These are phyloP conservation scores for Notodonta ziczac DNA, from an alignment of 2,888 invertebrate genomes.

Conservation along the genomic window DNA sequence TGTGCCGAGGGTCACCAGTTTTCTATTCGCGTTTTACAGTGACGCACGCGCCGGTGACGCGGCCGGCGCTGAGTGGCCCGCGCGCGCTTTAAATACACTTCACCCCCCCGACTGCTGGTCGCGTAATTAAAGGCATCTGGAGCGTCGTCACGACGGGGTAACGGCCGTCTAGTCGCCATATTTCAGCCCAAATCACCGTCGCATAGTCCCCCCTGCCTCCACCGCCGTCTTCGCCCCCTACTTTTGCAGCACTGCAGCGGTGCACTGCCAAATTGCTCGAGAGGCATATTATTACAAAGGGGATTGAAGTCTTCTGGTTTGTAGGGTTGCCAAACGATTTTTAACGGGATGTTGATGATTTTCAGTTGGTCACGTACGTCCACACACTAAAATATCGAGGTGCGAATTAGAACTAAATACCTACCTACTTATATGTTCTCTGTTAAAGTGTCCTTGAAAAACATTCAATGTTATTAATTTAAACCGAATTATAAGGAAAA, in stretches of 20 bases:
- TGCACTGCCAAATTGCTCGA: slow-evolving; percentile 60
- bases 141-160: slow-evolving; percentile 54
- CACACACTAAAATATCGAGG: background rate
- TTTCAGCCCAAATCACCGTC: slow-evolving; percentile 55
- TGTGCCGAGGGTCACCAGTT: slow-evolving; percentile 71
- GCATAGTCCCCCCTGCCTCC: slow-evolving; percentile 28
- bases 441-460: too few relatives aligned
- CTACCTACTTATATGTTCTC: background rate
- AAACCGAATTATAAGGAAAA: too few relatives aligned
- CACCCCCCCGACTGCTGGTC: slow-evolving; percentile 43
- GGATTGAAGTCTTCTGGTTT: slow-evolving; percentile 47
- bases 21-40: slow-evolving; percentile 77
- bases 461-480: too few relatives aligned
- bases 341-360: background rate
- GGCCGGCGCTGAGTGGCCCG: slow-evolving; percentile 41
- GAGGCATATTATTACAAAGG: slow-evolving; percentile 50
- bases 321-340: slow-evolving; percentile 21
- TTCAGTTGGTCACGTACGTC: too few relatives aligned
- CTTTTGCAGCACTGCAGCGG: slow-evolving; percentile 38
- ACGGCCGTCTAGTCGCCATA: slow-evolving; percentile 63
- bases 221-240: slow-evolving; percentile 30
- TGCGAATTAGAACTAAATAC: background rate
- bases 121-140: slow-evolving; percentile 69
- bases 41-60: slow-evolving; percentile 79
- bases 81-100: slow-evolving; percentile 59